Conservation (phyloP, 2,797 vertebrate species). For the Hypotaenidia philippensis region DNA sequence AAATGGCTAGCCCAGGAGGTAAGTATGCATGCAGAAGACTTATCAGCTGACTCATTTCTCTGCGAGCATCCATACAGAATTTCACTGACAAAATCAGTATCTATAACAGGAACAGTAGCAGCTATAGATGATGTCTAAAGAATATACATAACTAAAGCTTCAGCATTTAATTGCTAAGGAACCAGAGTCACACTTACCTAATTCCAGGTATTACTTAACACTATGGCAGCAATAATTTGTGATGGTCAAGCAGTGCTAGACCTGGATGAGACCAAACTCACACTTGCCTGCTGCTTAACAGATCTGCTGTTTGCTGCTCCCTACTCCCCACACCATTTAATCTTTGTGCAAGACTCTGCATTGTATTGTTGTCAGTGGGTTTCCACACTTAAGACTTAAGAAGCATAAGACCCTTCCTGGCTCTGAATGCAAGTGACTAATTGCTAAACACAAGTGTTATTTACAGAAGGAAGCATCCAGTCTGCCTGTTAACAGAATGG, state of each 20-base stretch:
- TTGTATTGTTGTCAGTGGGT: background rate
- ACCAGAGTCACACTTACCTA: background rate
- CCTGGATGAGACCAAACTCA: background rate
- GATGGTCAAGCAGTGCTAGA: background rate
- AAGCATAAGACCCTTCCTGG: background rate
- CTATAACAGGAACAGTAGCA: background rate
- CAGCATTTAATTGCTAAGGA: background rate
- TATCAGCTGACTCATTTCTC: background rate
- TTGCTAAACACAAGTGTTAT: background rate
- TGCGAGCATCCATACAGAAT: background rate
- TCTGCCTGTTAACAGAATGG: background rate
- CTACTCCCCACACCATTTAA: too few species aligned
- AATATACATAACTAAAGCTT: background rate
- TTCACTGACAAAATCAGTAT: background rate
- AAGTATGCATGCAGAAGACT: background rate
- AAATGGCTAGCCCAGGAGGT: slow-evolving; percentile 39
- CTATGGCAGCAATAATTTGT: background rate
- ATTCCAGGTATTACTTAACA: background rate
- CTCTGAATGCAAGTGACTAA: background rate
- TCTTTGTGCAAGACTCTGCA: background rate
- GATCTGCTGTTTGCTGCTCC: background rate
- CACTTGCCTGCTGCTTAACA: background rate
- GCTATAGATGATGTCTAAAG: background rate
- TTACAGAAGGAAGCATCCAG: background rate
- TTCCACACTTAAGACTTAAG: background rate